phyloP scores from a whole-genome alignment of 2,113 vertebrate species.

The Neogobius melanostomus region DNA sequence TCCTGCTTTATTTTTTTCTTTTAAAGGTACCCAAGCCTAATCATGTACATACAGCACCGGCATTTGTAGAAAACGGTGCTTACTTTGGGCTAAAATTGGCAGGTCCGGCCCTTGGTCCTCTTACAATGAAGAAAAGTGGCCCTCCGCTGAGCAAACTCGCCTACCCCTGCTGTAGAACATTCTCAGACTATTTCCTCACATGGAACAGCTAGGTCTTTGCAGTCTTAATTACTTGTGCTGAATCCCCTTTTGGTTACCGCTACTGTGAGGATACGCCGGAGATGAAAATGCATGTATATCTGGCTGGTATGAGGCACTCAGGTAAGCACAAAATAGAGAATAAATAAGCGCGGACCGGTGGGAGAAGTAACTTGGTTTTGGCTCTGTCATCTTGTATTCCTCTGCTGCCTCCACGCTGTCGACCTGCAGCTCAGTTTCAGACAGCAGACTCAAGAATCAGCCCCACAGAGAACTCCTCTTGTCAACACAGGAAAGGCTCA shows the following conservation, averaged over 20 bases:
- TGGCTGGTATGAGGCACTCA: neutral
- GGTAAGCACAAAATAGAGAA: neutral
- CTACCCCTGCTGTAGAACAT: neutral
- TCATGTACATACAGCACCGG: too few species aligned
- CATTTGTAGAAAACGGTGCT: too few species aligned
- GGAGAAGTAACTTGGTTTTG: neutral
- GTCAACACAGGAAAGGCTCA: slow-evolving; percentile 12
- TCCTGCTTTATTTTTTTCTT: too few species aligned
- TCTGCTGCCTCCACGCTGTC: neutral
- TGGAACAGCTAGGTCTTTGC: neutral
- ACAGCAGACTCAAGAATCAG: neutral
- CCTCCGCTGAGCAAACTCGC: too few species aligned
- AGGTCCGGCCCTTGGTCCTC: too few species aligned
- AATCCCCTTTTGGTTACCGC: neutral
- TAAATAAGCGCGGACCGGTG: neutral
- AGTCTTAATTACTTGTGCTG: neutral
- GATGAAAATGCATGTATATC: neutral
- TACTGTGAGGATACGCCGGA: neutral
- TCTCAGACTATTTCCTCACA: neutral
- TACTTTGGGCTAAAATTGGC: too few species aligned
- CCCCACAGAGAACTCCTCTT: slow-evolving; percentile 8
- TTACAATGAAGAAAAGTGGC: too few species aligned
- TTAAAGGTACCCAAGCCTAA: too few species aligned
- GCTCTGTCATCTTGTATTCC: neutral
- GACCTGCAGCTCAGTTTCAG: slow-evolving; percentile 1